phyloP scores from a whole-genome alignment of 2,797 vertebrate genomes.

The Rachycentron canadum region DNA sequence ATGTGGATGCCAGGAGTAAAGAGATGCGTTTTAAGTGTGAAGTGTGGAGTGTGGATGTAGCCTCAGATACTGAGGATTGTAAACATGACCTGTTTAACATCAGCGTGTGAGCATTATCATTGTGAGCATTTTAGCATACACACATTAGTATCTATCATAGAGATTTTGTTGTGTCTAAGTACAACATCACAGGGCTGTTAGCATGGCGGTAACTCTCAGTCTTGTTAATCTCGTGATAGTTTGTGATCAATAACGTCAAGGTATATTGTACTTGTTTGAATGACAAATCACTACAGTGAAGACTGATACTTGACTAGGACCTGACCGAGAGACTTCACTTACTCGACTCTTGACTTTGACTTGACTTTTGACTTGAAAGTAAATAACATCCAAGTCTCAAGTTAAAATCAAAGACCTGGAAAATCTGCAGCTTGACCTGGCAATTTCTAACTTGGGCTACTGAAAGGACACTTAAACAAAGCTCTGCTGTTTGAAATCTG shows the following conservation, averaged over 20 bases:
- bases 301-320: neutral
- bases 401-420: neutral
- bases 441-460: neutral
- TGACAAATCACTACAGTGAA: neutral
- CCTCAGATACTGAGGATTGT: no score
- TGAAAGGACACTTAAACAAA: neutral
- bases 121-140: neutral
- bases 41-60: no score
- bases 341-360: conserved; percentile 15
- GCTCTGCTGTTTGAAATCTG: conserved; percentile 36
- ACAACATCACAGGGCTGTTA: neutral
- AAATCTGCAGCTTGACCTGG: conserved; percentile 8
- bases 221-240: neutral
- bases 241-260: neutral
- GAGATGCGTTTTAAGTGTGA: no score
- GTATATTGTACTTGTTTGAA: neutral
- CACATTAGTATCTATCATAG: neutral
- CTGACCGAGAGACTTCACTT: conserved; percentile 8
- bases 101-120: neutral
- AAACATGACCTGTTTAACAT: no score
- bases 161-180: no score
- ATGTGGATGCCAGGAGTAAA: no score
- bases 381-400: neutral
- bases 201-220: neutral
- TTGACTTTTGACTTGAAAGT: conserved; percentile 7